phyloP scores from a whole-genome alignment of 2,888 invertebrate species.

The Coleophora flavipennella region DNA sequence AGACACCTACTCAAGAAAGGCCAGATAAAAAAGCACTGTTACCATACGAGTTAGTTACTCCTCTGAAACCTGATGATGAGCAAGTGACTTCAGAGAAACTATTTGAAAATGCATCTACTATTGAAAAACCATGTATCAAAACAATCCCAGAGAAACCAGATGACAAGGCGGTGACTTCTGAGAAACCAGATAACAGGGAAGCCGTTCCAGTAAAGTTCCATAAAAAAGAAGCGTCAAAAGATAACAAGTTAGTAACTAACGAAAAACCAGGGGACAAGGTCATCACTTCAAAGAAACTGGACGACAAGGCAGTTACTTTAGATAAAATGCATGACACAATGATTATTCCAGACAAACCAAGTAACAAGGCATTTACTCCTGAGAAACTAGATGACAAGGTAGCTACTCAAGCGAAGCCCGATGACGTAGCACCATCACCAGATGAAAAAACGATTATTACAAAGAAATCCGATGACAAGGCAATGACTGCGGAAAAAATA shows the following conservation, averaged over 20 bases:
- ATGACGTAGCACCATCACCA: no score
- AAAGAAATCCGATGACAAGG: background rate
- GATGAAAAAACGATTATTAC: no score
- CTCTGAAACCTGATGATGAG: constrained; percentile 1
- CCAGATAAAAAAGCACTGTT: constrained; percentile 2
- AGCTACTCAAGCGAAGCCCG: no score
- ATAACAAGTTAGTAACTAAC: constrained; percentile 2
- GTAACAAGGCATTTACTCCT: no score
- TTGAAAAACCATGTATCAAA: constrained; percentile 4
- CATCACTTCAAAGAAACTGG: no score
- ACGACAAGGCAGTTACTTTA: no score
- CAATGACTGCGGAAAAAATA: constrained; percentile 3
- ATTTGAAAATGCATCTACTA: constrained; percentile 5
- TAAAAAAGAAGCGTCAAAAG: no score
- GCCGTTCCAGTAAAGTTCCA: no score
- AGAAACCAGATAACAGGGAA: constrained; percentile 3
- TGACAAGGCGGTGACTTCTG: constrained; percentile 9
- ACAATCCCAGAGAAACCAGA: background rate
- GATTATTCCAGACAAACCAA: no score
- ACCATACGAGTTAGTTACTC: no score
- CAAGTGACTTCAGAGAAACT: background rate
- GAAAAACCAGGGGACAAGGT: background rate
- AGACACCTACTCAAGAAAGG: constrained; percentile 3
- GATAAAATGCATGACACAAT: no score
- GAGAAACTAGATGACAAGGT: no score